Conservation (phyloP, 2,113 vertebrate genomes). For the Accipiter cooperii region DNA sequence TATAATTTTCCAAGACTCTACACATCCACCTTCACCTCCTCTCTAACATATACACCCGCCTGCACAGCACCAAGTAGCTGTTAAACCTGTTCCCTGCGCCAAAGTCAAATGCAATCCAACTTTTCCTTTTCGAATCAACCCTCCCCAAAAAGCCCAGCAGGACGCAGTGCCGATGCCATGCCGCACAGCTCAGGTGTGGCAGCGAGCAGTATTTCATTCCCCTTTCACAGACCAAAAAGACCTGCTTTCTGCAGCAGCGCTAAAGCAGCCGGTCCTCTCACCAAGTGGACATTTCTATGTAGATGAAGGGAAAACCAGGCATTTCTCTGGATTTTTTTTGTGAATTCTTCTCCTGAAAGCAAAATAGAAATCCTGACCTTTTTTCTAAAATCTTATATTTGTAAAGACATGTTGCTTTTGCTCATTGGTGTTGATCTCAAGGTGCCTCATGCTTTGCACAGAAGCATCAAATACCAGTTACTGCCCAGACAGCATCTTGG, state of each 20-base stretch:
- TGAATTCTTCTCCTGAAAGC: neutral
- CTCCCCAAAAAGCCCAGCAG: neutral
- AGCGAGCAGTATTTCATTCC: neutral
- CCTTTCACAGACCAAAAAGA: neutral
- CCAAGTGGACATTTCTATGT: rapidly evolving
- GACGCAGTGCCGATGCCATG: neutral
- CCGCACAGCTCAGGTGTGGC: neutral
- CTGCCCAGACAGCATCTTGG: rapidly evolving
- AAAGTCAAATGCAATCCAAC: neutral
- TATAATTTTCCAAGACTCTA: neutral
- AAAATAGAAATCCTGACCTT: neutral
- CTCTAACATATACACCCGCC: neutral
- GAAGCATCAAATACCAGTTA: neutral
- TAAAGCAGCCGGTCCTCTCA: neutral
- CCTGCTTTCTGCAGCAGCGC: neutral
- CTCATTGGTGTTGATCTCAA: rapidly evolving
- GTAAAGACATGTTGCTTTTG: neutral
- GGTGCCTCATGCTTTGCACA: neutral
- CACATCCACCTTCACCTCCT: slow-evolving; percentile 12
- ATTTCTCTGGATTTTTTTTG: neutral
- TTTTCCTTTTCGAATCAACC: neutral
- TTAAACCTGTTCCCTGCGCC: neutral
- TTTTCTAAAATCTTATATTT: neutral
- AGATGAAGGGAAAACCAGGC: neutral
- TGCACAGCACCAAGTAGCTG: neutral